Evolutionary conservation across 2,888 invertebrate genomes (phyloP).

Genomic region (Scaptomyza tumidula): DNA sequence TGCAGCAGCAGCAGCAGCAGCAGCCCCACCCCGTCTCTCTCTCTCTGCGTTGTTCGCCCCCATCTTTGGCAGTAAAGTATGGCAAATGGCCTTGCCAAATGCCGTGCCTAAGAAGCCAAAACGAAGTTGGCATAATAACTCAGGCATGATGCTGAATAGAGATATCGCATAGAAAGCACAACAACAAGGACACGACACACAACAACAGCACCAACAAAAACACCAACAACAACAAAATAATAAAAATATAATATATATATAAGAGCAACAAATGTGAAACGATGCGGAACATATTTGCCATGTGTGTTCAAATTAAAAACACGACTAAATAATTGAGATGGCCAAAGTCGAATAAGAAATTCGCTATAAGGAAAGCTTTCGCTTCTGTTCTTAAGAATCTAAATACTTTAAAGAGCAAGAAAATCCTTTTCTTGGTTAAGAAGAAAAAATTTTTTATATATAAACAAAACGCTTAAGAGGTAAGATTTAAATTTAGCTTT

Average conservation of each 20-base stretch:
- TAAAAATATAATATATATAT: neutral
- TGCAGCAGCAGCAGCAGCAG: slow-evolving; percentile 18
- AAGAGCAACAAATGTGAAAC: slow-evolving; percentile 26
- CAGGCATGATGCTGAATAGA: slow-evolving; percentile 72
- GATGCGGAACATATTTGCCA: slow-evolving; percentile 46
- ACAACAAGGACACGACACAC: slow-evolving; percentile 17
- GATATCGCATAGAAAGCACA: slow-evolving; percentile 50
- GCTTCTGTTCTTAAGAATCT: too few relatives aligned
- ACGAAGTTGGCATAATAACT: slow-evolving; percentile 78
- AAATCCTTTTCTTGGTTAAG: too few relatives aligned
- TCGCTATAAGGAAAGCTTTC: slow-evolving; percentile 2
- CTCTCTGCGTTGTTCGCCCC: too few relatives aligned
- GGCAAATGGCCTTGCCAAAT: slow-evolving; percentile 79
- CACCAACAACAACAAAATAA: neutral
- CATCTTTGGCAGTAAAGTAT: slow-evolving; percentile 53
- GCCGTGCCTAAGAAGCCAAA: slow-evolving; percentile 74
- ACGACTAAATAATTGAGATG: slow-evolving; percentile 12
- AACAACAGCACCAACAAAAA: slow-evolving; percentile 10
- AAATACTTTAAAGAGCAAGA: too few relatives aligned
- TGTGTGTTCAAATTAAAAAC: slow-evolving; percentile 53
- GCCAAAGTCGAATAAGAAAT: neutral
- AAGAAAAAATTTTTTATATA: too few relatives aligned
- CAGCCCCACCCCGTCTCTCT: neutral
- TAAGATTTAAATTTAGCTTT: too few relatives aligned
- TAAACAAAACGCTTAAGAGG: too few relatives aligned